phyloP scores from a whole-genome alignment of 1,140 invertebrate species.

The Asbolus verrucosus region DNA sequence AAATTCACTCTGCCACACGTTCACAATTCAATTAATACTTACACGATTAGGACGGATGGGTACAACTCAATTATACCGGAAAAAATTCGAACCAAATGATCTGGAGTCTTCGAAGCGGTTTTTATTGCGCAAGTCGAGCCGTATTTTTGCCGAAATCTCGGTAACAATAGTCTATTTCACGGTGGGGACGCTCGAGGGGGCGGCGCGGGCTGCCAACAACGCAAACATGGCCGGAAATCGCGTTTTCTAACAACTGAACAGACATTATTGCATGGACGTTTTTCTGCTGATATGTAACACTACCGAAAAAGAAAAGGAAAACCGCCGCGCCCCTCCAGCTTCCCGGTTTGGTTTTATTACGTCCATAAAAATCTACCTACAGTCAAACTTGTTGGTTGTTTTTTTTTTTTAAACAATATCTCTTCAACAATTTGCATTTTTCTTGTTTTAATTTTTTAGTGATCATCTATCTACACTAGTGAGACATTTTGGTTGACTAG shows the following conservation, averaged over 20 bases:
- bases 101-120: slow-evolving; percentile 33
- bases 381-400: slow-evolving; percentile 35
- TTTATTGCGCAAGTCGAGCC: slow-evolving; percentile 51
- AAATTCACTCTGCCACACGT: slow-evolving; percentile 37
- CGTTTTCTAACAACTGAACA: slow-evolving; percentile 37
- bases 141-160: slow-evolving; percentile 59
- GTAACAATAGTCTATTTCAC: slow-evolving; percentile 43
- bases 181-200: slow-evolving; percentile 19
- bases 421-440: slow-evolving; percentile 44
- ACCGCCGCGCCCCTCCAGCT: not conserved
- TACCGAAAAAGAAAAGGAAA: slow-evolving; percentile 1
- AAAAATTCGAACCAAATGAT: slow-evolving; percentile 18
- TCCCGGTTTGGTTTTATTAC: slow-evolving; percentile 29
- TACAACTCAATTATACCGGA: slow-evolving; percentile 46
- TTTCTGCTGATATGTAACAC: slow-evolving; percentile 39
- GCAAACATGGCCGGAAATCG: no score
- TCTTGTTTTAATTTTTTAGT: slow-evolving; percentile 20
- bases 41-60: slow-evolving; percentile 56
- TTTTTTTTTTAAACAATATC: slow-evolving; percentile 45
- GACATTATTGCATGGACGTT: slow-evolving; percentile 39
- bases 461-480: slow-evolving; percentile 43
- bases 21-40: slow-evolving; percentile 36
- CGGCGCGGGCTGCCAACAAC: slow-evolving; percentile 11
- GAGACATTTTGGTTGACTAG: slow-evolving; percentile 43
- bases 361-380: slow-evolving; percentile 37